A percentile compares a stretch with the other conserved stretches of the same genome.
These are phyloP conservation scores for Tiliacea aurago DNA, from an alignment of 2,888 invertebrate genomes.

Conservation along the genomic window DNA sequence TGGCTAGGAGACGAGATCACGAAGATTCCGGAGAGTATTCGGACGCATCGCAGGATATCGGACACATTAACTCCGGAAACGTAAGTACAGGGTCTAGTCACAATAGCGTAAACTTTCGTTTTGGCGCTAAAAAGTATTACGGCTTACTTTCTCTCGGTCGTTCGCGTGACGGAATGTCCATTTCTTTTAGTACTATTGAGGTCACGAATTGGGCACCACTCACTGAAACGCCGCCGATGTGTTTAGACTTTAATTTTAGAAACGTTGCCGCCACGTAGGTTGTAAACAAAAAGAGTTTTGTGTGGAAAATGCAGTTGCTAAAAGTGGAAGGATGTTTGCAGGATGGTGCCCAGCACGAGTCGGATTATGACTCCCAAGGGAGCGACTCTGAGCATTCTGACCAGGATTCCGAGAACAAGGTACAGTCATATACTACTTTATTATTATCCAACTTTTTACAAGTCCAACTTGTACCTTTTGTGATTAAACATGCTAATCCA, in stretches of 20 bases:
- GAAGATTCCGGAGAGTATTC: conserved; percentile 89
- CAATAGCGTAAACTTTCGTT: conserved; percentile 82
- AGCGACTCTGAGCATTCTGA: conserved; percentile 91
- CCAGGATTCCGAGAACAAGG: conserved; percentile 94
- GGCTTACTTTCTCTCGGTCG: conserved; percentile 86
- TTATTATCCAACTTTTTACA: not conserved
- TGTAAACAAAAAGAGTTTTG: conserved; percentile 68
- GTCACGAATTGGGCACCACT: conserved; percentile 86
- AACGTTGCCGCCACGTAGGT: conserved; percentile 76
- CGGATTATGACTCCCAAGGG: conserved; percentile 88
- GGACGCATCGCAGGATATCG: conserved; percentile 88
- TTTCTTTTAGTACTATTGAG: conserved; percentile 88
- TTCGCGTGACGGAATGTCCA: conserved; percentile 88
- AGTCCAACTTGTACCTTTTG: not conserved
- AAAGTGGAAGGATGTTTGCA: conserved; percentile 86
- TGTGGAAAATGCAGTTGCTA: conserved; percentile 82
- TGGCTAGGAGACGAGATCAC: conserved; percentile 82
- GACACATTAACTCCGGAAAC: conserved; percentile 84
- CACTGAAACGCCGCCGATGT: conserved; percentile 79
- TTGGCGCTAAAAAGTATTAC: conserved; percentile 85
- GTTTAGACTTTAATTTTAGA: conserved; percentile 77
- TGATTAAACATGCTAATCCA: not conserved
- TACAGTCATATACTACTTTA: conserved; percentile 64
- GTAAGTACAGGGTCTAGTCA: conserved; percentile 80
- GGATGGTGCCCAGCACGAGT: conserved; percentile 84